Evolutionary conservation across 2,797 vertebrate species (phyloP), one percentile per base, ranked within the genome.

Genomic region (Acanthurus leucopareius): DNA sequence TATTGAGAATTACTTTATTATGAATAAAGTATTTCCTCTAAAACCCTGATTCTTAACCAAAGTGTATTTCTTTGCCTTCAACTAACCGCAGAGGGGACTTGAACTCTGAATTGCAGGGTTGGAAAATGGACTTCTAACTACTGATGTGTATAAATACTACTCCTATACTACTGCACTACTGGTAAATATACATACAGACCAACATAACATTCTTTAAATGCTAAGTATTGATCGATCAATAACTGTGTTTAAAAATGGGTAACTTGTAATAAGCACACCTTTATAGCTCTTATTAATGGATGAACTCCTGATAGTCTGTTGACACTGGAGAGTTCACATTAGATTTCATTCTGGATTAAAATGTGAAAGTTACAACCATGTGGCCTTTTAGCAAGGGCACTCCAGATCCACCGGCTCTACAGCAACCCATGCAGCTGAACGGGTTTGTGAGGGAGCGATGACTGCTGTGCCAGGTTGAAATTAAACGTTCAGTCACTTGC

Each of bases 401-500:
- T 35, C 25, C 25, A 11, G 10, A 64, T 76, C 53, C 79, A 32
- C 20, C 1, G 19, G 15, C 69, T 44, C 38, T 47, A 28, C 66
- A 45, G 10, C n/a, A 57, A 72, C 22, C 68, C 22, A 0, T 64
- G 59, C 60, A 82, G 79, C 75, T 85, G 68, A 82, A 83, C 60
- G 76, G 60, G 73, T 88, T 80, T 69, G 75, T 84, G 81, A 90
- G 77, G 59, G 73, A 69, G 83, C 35, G 82, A 68, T 77, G 76
- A 91, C 7, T 71, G 87, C 76, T 68, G 65, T 22, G 66, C 62
- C 28, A 60, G 83, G 56, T 75, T 63, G 32, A 90, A 92, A 91
- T 92, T 77, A 93, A 93, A 83, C 20, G 15, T 86, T 82, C 77
- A 79, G 48, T 86, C 76, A 54, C 79, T 79, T 48, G 82, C 88